A percentile compares a stretch with the other conserved stretches of the same genome.
These are phyloP conservation scores for Tolypeutes matacus DNA, from an alignment of 2,797 vertebrate genomes.

Conservation along the genomic window DNA sequence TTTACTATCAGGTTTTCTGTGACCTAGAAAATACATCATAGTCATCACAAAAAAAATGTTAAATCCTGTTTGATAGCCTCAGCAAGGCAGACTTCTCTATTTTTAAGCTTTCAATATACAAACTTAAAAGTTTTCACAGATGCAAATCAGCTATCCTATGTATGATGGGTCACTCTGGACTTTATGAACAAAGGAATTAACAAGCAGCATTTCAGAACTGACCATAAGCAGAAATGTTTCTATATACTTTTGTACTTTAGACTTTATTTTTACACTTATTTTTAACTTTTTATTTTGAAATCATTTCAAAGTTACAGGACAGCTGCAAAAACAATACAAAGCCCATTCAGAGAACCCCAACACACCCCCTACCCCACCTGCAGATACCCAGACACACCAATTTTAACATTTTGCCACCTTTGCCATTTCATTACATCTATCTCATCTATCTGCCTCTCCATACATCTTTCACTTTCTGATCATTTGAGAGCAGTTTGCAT, in stretches of 20 bases:
- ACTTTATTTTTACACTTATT: too few species aligned
- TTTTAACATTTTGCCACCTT: too few species aligned
- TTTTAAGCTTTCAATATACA: background rate
- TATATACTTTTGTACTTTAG: background rate
- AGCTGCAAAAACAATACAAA: too few species aligned
- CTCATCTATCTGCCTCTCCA: too few species aligned
- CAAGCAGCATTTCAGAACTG: slow-evolving; percentile 36
- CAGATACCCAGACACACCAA: too few species aligned
- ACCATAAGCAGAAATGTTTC: slow-evolving; percentile 26
- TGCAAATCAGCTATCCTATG: background rate
- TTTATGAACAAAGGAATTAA: background rate
- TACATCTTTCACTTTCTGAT: too few species aligned
- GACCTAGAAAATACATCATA: background rate
- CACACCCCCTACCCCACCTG: too few species aligned
- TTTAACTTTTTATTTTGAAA: too few species aligned
- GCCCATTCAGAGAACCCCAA: too few species aligned
- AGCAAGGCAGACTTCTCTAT: background rate
- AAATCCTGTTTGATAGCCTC: background rate
- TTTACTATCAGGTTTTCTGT: background rate
- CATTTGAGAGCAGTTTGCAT: too few species aligned
- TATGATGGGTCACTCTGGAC: background rate
- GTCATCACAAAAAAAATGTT: background rate
- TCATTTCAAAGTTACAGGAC: too few species aligned
- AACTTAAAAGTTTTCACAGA: slow-evolving; percentile 29
- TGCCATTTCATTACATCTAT: too few species aligned